phyloP scores from a whole-genome alignment of 2,888 invertebrate genomes.

The Lepidochrysops patricia region DNA sequence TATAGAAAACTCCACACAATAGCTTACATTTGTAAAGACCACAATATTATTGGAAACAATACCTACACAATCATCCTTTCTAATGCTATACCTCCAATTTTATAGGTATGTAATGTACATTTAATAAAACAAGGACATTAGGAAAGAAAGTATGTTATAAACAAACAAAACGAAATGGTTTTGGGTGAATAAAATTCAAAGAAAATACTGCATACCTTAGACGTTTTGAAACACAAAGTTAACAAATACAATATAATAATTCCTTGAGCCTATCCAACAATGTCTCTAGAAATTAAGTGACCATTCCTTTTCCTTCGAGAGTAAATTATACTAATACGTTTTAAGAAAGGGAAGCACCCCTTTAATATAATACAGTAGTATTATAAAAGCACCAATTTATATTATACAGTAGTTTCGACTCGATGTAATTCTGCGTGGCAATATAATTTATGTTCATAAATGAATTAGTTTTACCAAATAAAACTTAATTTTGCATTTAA shows the following conservation, averaged over 20 bases:
- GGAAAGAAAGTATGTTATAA: background rate
- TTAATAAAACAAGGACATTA: background rate
- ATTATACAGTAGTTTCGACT: too few relatives aligned
- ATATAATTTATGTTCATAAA: too few relatives aligned
- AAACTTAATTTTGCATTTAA: background rate
- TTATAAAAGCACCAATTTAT: too few relatives aligned
- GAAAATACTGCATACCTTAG: background rate
- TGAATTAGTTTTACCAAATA: background rate
- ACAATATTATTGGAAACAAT: background rate
- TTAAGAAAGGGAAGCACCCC: too few relatives aligned
- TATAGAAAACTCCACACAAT: background rate
- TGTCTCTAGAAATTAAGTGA: background rate
- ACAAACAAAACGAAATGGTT: background rate
- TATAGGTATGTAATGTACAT: background rate
- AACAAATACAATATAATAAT: conserved; percentile 5
- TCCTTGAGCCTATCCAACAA: background rate
- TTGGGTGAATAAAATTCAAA: background rate
- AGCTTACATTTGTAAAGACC: background rate
- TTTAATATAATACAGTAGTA: too few relatives aligned
- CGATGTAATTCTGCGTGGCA: too few relatives aligned
- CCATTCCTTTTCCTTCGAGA: too few relatives aligned
- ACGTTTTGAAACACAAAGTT: background rate
- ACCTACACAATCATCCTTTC: background rate
- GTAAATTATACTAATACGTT: too few relatives aligned
- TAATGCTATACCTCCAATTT: background rate